Base-by-base conservation (phyloP, 35 echinoderm and acorn worm species). In the Ophiothrix spiculata region DNA sequence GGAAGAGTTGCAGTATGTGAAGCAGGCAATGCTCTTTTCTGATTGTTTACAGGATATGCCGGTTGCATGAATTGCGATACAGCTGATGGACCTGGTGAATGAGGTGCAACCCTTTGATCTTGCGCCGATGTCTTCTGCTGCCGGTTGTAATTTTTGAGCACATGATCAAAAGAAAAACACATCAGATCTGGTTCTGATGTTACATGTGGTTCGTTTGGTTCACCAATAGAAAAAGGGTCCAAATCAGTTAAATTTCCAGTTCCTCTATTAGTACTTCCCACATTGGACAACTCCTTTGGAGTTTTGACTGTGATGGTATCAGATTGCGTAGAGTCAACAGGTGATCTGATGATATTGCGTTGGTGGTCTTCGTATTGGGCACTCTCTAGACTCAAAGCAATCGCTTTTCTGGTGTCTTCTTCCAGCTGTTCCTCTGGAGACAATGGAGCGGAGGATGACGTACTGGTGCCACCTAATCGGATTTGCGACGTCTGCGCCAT, bases 151-250 rank as follows among this genome's bases (percentile, higher is more conserved):
- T 91, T 95, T 33, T 91, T 95, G 84, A 95, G 75, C 3, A 97
- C 90, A 75, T 97, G 94, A 63, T 97, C 87, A 90, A 97, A 97
- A n/a, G 80, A 81, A 38, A 97, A 97, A 2, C 75, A 83, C 87
- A 97, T 97, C 37, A 97, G 73, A 35, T 97, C 94, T 35, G 75
- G 77, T 39, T 88, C 77, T 41, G 81, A 77, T 35, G 64, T 4
- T 3, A 41, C 29, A 14, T 78, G 11, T 0, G 63, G 4, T 34
- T 36, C 8, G 14, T 39, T 19, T 77, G 35, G 29, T 33, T n/a
- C 39, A 45, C 74, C 37, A 40, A 36, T 73, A 36, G 63, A 41
- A 74, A 45, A 39, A 73, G 34, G 36, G 6, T 86, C 56, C 14
- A 40, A 37, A 19, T 76, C 76, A 40, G 80, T 75, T 4, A 41